A percentile compares a stretch with the other conserved stretches of the same genome.
Conservation (phyloP, 2,797 vertebrate species). For the Semotilus atromaculatus region DNA sequence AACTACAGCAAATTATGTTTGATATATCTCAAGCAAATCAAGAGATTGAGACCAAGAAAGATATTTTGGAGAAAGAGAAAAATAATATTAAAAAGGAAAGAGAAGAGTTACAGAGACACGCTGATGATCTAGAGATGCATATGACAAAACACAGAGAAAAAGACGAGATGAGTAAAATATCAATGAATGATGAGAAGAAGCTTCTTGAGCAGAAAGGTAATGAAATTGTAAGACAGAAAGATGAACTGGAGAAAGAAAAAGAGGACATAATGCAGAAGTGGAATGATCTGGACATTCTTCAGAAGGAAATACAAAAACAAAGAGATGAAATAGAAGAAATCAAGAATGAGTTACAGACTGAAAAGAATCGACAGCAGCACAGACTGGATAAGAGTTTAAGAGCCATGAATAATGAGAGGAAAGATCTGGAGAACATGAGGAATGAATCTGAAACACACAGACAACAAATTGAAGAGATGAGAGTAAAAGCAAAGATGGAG, state of each 20-base stretch:
- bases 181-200: constrained; percentile 4
- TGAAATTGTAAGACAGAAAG: constrained; percentile 13
- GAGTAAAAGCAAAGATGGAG: constrained; percentile 6
- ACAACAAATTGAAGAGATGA: neutral
- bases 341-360: neutral
- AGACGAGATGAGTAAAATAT: neutral
- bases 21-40: neutral
- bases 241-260: constrained; percentile 30
- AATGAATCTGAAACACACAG: neutral
- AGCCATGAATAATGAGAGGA: neutral
- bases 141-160: neutral
- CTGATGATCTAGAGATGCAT: constrained; percentile 3
- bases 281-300: constrained; percentile 24
- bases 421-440: constrained; percentile 15
- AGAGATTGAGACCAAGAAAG: neutral
- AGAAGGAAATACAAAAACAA: constrained; percentile 13
- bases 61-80: constrained; percentile 24
- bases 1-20: neutral
- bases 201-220: neutral
- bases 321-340: constrained; percentile 7
- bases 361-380: constrained; percentile 7
- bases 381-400: constrained; percentile 16
- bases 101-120: constrained; percentile 10
- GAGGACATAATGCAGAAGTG: neutral
- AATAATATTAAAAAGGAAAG: neutral